Base-by-base conservation (phyloP, 2,797 vertebrate genomes). In the Alosa sapidissima region DNA sequence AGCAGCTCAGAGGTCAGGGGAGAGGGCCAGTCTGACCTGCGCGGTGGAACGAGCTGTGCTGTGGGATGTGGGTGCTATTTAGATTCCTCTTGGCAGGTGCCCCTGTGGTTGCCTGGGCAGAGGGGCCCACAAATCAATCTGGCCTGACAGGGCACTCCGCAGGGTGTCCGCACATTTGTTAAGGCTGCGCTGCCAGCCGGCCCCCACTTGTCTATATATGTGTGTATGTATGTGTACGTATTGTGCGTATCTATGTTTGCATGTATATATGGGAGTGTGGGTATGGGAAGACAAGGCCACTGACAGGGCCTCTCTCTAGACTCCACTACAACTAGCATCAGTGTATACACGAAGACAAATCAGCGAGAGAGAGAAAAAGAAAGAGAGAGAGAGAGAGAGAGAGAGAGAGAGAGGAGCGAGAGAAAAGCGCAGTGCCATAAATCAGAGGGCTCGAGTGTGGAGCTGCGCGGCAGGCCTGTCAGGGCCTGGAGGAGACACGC, bases 131-230 rank as follows among this genome's bases (percentile, higher is more conserved):
- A 93, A 95, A 96, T 96, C 95, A 96, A 92, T 95, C 93, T 93
- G 91, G 91, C 91, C 89, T 93, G 92, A 93, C 90, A 93, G 89
- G 92, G 91, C 91, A 92, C 94, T 95, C 94, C 90, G 90, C 92
- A 88, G 92, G 93, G 93, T 92, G 94, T 94, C 93, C 91, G 87
- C 88, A 94, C 92, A 95, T 95, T 95, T 95, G 93, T 94, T 95
- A 92, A 93, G 89, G 91, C 93, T 94, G 85, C 89, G 87, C 92
- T 84, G 82, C 65, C 89, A 92, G 87, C 82, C 89, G 89, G 85
- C 92, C 90, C 91, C 89, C 88, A 90, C 93, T 93, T 86, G 92
- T 95, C 91, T 94, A 87, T 72, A 89, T 91, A 85, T 87, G 75
- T 45, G 11, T 78, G 72, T 28, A 47, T 19, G 58, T 3, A 10